Conservation (phyloP, 1,140 invertebrate species). For the Diorhabda sublineata region DNA sequence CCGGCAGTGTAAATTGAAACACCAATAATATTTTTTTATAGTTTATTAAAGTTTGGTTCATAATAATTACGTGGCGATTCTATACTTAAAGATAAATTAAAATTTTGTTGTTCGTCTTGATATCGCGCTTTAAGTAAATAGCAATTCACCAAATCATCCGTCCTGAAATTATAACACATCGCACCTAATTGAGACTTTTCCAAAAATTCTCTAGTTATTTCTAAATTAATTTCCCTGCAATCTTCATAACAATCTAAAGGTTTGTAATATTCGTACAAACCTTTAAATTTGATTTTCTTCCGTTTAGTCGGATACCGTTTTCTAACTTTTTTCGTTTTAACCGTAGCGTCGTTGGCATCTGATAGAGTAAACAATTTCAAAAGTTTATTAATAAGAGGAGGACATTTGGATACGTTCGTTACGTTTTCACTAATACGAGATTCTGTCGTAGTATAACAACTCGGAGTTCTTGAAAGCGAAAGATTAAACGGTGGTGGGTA, state of each 20-base stretch:
- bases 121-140: constrained; percentile 52
- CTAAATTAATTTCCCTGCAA: constrained; percentile 34
- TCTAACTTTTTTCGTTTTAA: constrained; percentile 7
- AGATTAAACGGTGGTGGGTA: constrained; percentile 26
- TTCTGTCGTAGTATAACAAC: constrained; percentile 1
- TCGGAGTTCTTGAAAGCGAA: constrained; percentile 19
- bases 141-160: constrained; percentile 47
- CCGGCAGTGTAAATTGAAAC: too few species aligned
- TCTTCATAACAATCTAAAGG: constrained; percentile 39
- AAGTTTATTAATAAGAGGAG: constrained; percentile 21
- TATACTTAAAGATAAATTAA: constrained; percentile 47
- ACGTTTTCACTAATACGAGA: constrained; percentile 1
- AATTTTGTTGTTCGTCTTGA: constrained; percentile 51
- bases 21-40: not conserved
- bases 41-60: constrained; percentile 6
- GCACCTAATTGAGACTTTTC: constrained; percentile 46
- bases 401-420: not conserved
- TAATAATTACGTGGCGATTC: constrained; percentile 37
- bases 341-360: constrained; percentile 9
- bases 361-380: constrained; percentile 20
- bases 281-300: constrained; percentile 29
- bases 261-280: constrained; percentile 36
- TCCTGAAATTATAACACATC: constrained; percentile 43
- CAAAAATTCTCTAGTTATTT: constrained; percentile 42
- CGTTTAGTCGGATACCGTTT: constrained; percentile 19